Base-by-base conservation (phyloP, 2,888 invertebrate genomes). In the Amphiduros pacificus region DNA sequence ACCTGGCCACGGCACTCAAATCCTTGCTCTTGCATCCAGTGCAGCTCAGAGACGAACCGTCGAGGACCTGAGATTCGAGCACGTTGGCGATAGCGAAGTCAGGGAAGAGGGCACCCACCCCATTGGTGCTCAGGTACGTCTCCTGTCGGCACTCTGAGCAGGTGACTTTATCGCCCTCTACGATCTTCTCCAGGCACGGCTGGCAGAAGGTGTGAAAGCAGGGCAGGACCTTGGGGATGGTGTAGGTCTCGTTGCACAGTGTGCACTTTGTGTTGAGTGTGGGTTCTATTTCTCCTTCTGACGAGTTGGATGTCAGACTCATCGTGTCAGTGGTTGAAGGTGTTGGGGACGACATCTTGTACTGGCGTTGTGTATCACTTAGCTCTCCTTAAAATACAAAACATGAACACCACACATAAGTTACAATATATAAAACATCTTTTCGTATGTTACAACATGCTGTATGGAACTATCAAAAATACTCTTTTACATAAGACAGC, bases 21-120 rank as follows among this genome's bases (percentile, higher is more conserved):
- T 94, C 93, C 82, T 92, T 92, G 72, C 92, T 92, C 85, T 96
- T 97, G 87, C 98, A 98, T 78, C 94, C 95, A 73, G 95, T 96
- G 86, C 96, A 97, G 66, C 74, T 73, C 59, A 80, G 71, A 65
- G 86, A 87, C 49, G 73, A 74, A 36, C 75, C 76, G 28, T 77
- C 78, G 59, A 76, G 70, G 24, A 78, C 77, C 57, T 78, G 76
- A n/a, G 74, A 73, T 67, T 83, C 82, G 60, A 85, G 75, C 58
- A 86, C 74, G 72, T 85, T 85, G 71, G 80, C 82, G 57, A 87
- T 81, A 24, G 85, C 86, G 74, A 85, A 89, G 81, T 91, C 90
- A 0, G 88, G 87, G 68, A 90, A 85, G 64, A 91, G 84, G 29
- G 88, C 89, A 68, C 86, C 85, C 40, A 90, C 85, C 48, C 90